These are phyloP conservation scores for rat (Rattus norvegicus) DNA, from an alignment of 2,113 vertebrate genomes.

Conservation along the genomic window DNA sequence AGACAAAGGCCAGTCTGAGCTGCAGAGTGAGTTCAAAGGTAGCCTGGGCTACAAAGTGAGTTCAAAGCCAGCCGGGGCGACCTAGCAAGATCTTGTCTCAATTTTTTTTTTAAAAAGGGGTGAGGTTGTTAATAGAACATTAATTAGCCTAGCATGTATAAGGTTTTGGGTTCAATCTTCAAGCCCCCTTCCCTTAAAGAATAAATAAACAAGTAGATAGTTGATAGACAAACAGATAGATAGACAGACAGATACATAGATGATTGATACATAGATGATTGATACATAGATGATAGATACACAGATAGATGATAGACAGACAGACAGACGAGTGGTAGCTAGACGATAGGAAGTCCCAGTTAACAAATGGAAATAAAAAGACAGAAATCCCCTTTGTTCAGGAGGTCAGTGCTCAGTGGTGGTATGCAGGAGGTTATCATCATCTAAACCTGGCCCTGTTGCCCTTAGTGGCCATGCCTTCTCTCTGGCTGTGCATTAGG, in stretches of 20 bases:
- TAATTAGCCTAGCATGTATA: not conserved
- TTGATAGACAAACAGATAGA: no score
- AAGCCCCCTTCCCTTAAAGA: no score
- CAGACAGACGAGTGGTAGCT: no score
- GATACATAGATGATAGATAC: not conserved
- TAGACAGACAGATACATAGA: not conserved
- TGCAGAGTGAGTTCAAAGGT: not conserved
- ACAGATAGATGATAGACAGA: not conserved
- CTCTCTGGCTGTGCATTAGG: no score
- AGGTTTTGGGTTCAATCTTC: not conserved
- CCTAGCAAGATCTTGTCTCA: not conserved
- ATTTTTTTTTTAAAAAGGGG: not conserved
- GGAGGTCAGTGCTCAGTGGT: not conserved
- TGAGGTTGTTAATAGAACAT: not conserved
- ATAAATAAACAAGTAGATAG: not conserved
- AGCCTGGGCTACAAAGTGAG: not conserved
- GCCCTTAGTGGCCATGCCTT: accelerated
- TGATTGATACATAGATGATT: no score
- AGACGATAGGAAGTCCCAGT: not conserved
- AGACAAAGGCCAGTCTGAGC: not conserved
- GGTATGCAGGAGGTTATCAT: not conserved
- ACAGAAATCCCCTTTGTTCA: not conserved
- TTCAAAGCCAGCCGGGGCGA: not conserved
- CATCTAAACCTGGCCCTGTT: accelerated
- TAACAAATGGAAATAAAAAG: not conserved